phyloP scores from a whole-genome alignment of 2,797 vertebrate genomes.

The Hemibagrus guttatus region DNA sequence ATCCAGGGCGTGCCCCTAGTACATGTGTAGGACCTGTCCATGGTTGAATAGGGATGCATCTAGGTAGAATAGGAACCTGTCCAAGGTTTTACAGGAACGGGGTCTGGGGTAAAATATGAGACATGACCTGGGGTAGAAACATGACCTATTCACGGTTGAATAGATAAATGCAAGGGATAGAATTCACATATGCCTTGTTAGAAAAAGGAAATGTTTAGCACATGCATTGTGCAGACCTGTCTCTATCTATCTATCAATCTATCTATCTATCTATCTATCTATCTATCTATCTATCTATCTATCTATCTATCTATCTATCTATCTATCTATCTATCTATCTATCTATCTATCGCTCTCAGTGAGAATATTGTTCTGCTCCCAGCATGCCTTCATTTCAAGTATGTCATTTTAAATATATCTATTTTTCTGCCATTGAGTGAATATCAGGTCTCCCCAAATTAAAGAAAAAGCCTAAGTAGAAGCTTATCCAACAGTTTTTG shows the following conservation, averaged over 20 bases:
- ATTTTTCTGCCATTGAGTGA: neutral
- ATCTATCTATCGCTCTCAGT: neutral
- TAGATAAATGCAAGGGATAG: neutral
- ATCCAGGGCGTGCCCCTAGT: neutral
- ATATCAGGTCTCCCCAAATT: too few species aligned
- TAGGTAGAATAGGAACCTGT: neutral
- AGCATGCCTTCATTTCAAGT: neutral
- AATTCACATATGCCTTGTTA: neutral
- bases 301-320: too few species aligned
- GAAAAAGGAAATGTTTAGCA: too few species aligned
- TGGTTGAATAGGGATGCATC: too few species aligned
- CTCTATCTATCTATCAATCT: too few species aligned
- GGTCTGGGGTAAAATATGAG: neutral
- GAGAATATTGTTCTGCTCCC: neutral
- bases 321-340: too few species aligned
- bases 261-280: too few species aligned
- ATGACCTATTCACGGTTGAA: neutral
- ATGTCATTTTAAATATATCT: constrained; percentile 7
- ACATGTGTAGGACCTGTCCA: neutral
- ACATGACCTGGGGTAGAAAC: neutral
- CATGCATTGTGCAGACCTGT: too few species aligned
- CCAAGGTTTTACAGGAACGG: neutral
- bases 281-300: too few species aligned
- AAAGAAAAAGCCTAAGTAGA: too few species aligned
- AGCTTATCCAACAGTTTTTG: too few species aligned